phyloP scores from a whole-genome alignment of 1,140 invertebrate genomes.

The Anthonomus grandis region DNA sequence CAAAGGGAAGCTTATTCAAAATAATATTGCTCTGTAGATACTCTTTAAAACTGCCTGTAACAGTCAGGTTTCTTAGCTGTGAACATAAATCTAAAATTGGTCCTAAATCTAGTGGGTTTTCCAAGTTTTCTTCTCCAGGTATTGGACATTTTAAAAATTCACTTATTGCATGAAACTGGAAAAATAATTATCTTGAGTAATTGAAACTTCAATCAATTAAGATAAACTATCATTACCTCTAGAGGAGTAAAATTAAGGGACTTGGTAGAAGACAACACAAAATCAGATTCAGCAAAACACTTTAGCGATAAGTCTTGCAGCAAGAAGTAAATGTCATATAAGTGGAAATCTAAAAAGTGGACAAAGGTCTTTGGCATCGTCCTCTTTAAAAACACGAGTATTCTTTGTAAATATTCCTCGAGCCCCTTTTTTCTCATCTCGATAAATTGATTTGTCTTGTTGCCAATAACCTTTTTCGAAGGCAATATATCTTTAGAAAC shows the following conservation, averaged over 20 bases:
- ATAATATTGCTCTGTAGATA: conserved; percentile 79
- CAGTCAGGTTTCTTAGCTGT: conserved; percentile 62
- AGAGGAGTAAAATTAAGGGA: conserved; percentile 66
- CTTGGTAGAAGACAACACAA: conserved; percentile 57
- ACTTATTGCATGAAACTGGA: conserved; percentile 83
- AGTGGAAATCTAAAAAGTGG: conserved; percentile 74
- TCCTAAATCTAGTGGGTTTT: conserved; percentile 76
- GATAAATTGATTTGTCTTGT: conserved; percentile 73
- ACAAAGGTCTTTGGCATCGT: conserved; percentile 73
- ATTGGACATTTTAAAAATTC: conserved; percentile 83
- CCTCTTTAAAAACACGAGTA: conserved; percentile 69
- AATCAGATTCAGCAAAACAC: conserved; percentile 68
- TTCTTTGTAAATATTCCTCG: conserved; percentile 75
- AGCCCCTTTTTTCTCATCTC: conserved; percentile 76
- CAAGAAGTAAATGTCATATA: conserved; percentile 80
- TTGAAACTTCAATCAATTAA: not conserved
- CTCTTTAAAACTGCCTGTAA: conserved; percentile 63
- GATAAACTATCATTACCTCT: conserved; percentile 57
- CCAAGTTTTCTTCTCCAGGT: conserved; percentile 61
- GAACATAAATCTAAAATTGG: conserved; percentile 87
- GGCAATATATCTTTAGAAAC: conserved; percentile 82
- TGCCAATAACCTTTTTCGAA: conserved; percentile 78
- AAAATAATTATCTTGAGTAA: conserved; percentile 38
- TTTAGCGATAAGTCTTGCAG: conserved; percentile 72
- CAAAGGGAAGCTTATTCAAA: conserved; percentile 74